Evolutionary conservation across 2,797 vertebrate species (phyloP), one percentile per base, ranked within the genome.

Genomic region (Enteromius thamalakanensis): DNA sequence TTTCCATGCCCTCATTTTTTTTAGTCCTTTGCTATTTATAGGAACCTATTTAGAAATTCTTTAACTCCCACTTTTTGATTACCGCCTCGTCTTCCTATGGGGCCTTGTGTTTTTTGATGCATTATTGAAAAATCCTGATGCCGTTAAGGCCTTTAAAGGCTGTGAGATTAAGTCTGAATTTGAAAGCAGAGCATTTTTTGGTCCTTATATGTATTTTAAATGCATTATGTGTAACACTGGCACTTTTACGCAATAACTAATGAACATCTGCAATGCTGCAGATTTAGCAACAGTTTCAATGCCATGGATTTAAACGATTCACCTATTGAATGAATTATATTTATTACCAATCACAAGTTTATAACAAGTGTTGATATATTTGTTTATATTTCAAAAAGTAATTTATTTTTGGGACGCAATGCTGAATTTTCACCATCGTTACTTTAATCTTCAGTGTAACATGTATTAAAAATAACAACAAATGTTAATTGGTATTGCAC

Each of bases 21-120:
- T 55, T 62, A 17, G 89, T 92, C 91, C 88, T 90, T 80, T 87
- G 89, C 91, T 94, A 93, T 95, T 94, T 94, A 92, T 94, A 94
- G 91, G 89, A 85, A 70, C 84, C 90, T 92, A 92, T 94, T 94
- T 94, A 93, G 89, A 93, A 93, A 94, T 90, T 90, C 90, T 89
- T 92, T 32, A 93, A 92, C 92, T 85, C 62, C 93, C 92, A 92
- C 91, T 42, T 92, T 93, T 92, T 93, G 92, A 94, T 94, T 94
- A 91, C 91, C 79, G 91, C 89, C 89, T 88, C 32, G 1, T 84
- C 87, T 87, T 90, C 80, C 89, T 88, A 90, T 80, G 71, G 89
- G 90, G 89, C 88, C 87, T 68, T 85, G 83, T 88, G 89, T 90
- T 86, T 89, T 93, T 90, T 91, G 87, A 93, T 94, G 90, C 90